These are phyloP conservation scores for Mus spretus DNA, from an alignment of 2,797 vertebrate genomes.

Conservation along the genomic window DNA sequence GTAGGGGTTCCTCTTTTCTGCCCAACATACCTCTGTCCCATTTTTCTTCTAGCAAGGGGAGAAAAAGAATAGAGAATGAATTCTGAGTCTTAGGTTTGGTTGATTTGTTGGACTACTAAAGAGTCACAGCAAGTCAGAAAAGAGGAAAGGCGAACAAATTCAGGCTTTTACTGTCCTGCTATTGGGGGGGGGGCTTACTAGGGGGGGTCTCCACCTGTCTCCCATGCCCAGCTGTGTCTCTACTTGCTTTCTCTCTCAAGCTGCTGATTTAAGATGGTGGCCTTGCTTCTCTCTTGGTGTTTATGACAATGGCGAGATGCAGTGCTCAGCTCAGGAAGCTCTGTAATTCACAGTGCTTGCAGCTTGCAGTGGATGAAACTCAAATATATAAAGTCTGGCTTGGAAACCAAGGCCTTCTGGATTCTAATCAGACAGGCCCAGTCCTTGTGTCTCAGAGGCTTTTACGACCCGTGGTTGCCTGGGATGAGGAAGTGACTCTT, in stretches of 20 bases:
- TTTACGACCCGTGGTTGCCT: constrained; percentile 77
- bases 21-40: not conserved
- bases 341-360: constrained; percentile 63
- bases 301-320: constrained; percentile 47
- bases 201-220: not conserved
- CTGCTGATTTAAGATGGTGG: constrained; percentile 75
- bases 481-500: constrained; percentile 80
- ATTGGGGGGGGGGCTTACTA: not conserved
- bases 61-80: not conserved
- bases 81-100: not conserved
- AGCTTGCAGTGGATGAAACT: not conserved
- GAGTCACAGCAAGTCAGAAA: not conserved
- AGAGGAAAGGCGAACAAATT: not conserved
- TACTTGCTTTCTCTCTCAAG: not conserved
- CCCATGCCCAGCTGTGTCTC: not conserved
- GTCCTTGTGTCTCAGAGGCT: constrained; percentile 44
- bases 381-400: constrained; percentile 44
- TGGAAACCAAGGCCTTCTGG: constrained; percentile 64
- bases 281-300: constrained; percentile 67
- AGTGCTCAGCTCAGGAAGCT: not conserved
- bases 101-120: not conserved
- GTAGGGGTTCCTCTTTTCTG: not conserved
- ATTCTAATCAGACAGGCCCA: constrained; percentile 74
- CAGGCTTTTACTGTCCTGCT: not conserved
- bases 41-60: not conserved